Evolutionary conservation across 2,888 invertebrate species (phyloP), one percentile per base, ranked within the genome.

Genomic region (Pilophorus perplexus): DNA sequence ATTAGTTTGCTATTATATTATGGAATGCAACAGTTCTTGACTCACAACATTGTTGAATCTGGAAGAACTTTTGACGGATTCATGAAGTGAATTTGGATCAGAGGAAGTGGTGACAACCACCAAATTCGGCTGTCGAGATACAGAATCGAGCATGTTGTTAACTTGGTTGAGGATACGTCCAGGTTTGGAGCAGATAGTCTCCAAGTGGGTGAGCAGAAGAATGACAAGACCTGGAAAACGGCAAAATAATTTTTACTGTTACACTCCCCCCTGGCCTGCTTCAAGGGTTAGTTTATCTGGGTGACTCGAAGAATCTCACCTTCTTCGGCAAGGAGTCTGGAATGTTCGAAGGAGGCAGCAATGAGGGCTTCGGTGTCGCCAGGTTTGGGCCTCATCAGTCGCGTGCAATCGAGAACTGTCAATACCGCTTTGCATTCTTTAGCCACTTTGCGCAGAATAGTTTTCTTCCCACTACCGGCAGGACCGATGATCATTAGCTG

Each of bases 381-480:
- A 1, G 82, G 81, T 70, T 79, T 75, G 1, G 80, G 75, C n/a
- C 77, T 76, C 40, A 78, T 71, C 1, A 82, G 72, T 54, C 80
- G 78, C 1, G 79, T 74, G 1, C 79, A 78, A 55, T 77, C 76
- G 2, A 83, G 73, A 12, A 74, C 72, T 48, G 82, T 75, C 12
- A 82, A 74, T 66, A 79, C 79, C 66, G 80, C 79, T n/a, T 73
- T 72, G 71, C 77, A 75, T 33, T 78, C 74, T 2, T 74, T 74
- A 4, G 83, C 77, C 28, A 82, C 78, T 25, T 79, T 78, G 55
- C 77, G 74, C 2, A 83, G 79, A 28, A 84, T 73, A 5, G 79
- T 76, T 8, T 81, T 82, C 75, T 85, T 85, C 16, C 84, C 84
- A 72, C 82, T 80, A 4, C 84, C 84, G 1, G 81, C 76, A 12